Base-by-base conservation (phyloP, 1,140 invertebrate genomes). In the Tenebrio molitor region DNA sequence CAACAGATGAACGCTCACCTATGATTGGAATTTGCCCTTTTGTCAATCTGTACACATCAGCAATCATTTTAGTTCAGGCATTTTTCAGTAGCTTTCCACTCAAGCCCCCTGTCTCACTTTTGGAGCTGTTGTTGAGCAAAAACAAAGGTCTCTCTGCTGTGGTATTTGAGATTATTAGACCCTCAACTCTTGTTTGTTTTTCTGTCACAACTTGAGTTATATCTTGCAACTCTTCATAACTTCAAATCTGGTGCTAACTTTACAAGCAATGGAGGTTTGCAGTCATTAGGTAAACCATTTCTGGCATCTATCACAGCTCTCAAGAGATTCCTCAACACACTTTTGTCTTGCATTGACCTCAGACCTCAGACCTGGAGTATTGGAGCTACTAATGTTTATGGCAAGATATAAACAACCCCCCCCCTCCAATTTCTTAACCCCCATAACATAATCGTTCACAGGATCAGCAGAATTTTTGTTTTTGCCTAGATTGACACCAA, bases 311-410 rank as follows among this genome's bases (percentile, higher is more conserved):
- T 87, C 0, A 97, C 86, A 68, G 84, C 84, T 25, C 83, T 85
- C 12, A 98, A 77, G 8, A 99, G 84, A 44, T 91, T 82, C 73
- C 89, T 84, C 0, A 99, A 82, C 67, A 92, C 86, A 41, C 93
- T 85, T 83, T 93, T 93, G 5, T 85, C 87, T 83, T 99, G 98
- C 76, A 99, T 85, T 72, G 88, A 86, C 71, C 97, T 85, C 12
- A n/a, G n/a, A n/a, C n/a, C n/a, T n/a, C n/a, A 99, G 84, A 19
- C 97, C 97, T 4, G 95, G 93, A 10, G 98, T 99, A 81, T 99
- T 99, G 0, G 98, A 98, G 83, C 93, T 94, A 79, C 93, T 95
- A 12, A 97, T 85, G 85, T 97, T 97, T 12, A 97, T 91, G 3
- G 97, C 95, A n/a, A n/a, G n/a, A n/a, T n/a, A n/a, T 77, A 97